Conservation (phyloP, 35 echinoderm and acorn worm species). For the Strongylocentrotus purpuratus region DNA sequence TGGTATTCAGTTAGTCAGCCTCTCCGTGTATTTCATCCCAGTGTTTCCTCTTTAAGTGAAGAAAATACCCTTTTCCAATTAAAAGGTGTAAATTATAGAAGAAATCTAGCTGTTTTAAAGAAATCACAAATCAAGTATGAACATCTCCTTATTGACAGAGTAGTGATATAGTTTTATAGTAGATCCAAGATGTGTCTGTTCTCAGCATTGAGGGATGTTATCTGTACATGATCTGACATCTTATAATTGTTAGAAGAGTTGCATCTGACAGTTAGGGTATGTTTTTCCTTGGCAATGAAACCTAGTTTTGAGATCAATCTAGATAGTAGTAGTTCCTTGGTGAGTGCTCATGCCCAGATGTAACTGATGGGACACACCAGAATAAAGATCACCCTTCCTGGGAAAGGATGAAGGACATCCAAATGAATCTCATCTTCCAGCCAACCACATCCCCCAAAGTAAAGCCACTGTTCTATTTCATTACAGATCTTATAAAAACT, state of each 20-base stretch:
- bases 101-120: no score
- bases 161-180: background rate
- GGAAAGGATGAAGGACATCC: background rate
- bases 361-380: background rate
- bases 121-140: no score
- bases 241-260: background rate
- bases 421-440: background rate
- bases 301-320: background rate
- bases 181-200: background rate
- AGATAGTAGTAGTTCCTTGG: background rate
- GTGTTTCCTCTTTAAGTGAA: no score
- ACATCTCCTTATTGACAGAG: background rate
- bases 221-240: background rate
- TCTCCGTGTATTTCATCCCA: no score
- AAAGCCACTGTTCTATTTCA: background rate
- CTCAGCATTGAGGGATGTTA: background rate
- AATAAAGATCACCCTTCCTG: background rate
- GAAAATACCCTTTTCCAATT: no score
- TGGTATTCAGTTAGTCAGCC: no score
- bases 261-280: background rate
- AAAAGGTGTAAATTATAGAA: no score
- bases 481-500: background rate
- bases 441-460: background rate
- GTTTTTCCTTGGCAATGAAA: background rate
- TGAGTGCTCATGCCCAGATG: background rate